phyloP scores from a whole-genome alignment of 2,113 vertebrate species.

The Centropristis striata region DNA sequence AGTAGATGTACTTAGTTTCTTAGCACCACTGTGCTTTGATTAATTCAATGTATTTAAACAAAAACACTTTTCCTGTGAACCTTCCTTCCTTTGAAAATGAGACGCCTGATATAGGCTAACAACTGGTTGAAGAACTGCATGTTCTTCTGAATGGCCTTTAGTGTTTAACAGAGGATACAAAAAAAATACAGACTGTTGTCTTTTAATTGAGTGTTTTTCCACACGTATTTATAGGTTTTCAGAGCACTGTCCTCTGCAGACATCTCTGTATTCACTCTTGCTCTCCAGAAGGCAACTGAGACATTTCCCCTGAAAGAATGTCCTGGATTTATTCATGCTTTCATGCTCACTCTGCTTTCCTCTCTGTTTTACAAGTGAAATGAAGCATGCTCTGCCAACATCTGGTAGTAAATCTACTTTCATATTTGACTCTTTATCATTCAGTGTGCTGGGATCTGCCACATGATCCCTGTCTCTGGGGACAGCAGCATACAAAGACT shows the following conservation, averaged over 20 bases:
- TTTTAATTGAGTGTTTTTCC: neutral
- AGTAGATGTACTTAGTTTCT: too few species aligned
- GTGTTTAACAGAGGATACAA: neutral
- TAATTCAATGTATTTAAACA: neutral
- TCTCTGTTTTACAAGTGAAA: slow-evolving; percentile 73
- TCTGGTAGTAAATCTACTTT: slow-evolving; percentile 73
- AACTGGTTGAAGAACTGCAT: neutral
- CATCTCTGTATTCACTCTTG: neutral
- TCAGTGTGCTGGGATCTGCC: slow-evolving; percentile 54
- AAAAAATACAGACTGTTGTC: neutral
- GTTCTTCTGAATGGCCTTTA: neutral
- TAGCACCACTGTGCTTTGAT: too few species aligned
- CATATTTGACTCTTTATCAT: slow-evolving; percentile 64
- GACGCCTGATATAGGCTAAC: neutral
- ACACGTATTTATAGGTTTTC: neutral
- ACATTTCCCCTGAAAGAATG: slow-evolving; percentile 58
- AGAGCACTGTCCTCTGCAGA: slow-evolving; percentile 1
- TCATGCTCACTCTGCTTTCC: slow-evolving; percentile 42
- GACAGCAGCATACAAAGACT: slow-evolving; percentile 45
- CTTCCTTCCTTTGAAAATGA: neutral
- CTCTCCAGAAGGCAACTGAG: slow-evolving; percentile 44
- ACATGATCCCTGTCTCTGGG: slow-evolving; percentile 46
- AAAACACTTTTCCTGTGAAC: slow-evolving; percentile 16
- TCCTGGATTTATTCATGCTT: slow-evolving; percentile 64
- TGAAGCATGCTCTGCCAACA: slow-evolving; percentile 69